Evolutionary conservation across 1,140 invertebrate species (phyloP).

Genomic region (Danaus plexippus): DNA sequence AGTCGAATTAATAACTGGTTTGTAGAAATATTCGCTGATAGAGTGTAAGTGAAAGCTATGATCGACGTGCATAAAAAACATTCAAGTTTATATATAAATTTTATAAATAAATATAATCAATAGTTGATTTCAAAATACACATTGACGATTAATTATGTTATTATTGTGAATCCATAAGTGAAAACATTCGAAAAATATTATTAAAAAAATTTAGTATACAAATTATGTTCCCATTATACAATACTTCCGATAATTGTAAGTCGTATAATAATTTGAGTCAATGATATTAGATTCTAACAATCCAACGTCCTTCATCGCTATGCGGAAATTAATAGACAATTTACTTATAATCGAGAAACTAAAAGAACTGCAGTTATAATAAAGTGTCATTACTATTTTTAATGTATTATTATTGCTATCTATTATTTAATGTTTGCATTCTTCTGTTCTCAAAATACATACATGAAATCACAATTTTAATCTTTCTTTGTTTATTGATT

Average conservation of each 20-base stretch:
- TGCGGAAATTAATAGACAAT: conserved; percentile 57
- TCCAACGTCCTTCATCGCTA: conserved; percentile 24
- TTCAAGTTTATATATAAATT: conserved; percentile 51
- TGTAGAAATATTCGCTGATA: conserved; percentile 60
- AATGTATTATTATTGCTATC: no score
- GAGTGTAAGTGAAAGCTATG: conserved; percentile 68
- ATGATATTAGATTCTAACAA: conserved; percentile 17
- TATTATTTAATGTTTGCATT: no score
- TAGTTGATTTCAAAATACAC: not conserved
- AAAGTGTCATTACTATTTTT: no score
- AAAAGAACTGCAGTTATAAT: no score
- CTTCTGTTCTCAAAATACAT: no score
- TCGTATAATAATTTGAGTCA: conserved; percentile 11
- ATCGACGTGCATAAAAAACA: conserved; percentile 53
- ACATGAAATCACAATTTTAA: no score
- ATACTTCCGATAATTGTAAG: not conserved
- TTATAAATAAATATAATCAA: conserved; percentile 16
- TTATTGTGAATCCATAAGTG: not conserved
- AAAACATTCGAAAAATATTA: no score
- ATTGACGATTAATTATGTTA: conserved; percentile 1
- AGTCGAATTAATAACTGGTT: conserved; percentile 51
- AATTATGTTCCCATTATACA: no score
- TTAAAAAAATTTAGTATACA: no score
- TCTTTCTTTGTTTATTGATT: no score
- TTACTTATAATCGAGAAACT: no score